Evolutionary conservation across 2,113 vertebrate genomes (phyloP), one percentile per base, ranked within the genome.

Genomic region (Guaruba guarouba): DNA sequence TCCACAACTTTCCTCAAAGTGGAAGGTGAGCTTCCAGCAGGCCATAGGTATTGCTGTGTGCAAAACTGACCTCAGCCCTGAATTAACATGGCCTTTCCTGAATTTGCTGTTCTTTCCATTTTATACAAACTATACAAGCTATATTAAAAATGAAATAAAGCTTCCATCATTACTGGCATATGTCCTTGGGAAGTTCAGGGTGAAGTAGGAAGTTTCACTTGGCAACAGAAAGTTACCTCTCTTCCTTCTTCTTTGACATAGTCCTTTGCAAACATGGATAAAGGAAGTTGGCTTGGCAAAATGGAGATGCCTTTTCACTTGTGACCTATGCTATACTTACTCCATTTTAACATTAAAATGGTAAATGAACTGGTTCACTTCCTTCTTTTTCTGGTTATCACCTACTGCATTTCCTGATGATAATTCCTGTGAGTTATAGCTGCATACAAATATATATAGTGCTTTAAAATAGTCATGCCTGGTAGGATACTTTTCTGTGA

Each of bases 71-170:
- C 18, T 54, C 9, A 0, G 18, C 39, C 35, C 52, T 8, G 37
- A 24, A 39, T 51, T 57, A 17, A 33, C 1, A 0, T 8, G 52
- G 17, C 10, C 1, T 51, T 51, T 51, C 49, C 49, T 35, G 59
- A 68, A 6, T 59, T 7, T n/a, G 76, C 7, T 48, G 51, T 46
- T 44, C n/a, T 80, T 63, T 33, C 8, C 6, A 0, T 71, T 84
- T 71, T 24, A 17, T 28, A n/a, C 33, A 31, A 76, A 23, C n/a
- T 49, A 3, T 17, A n/a, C 19, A 68, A 78, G n/a, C 41, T 66
- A 0, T n/a, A 17, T 55, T 48, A 63, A 57, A 82, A 54, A 10
- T 1, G 23, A 2, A 19, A 7, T 28, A 11, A 28, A 91, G 15
- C 10, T 27, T 12, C 24, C 59, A 3, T 22, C 31, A 1, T 17